Percentiles rank a stretch among this genome's conserved stretches.
These are phyloP conservation scores for Camponotus vicinus DNA, from an alignment of 1,140 invertebrate species.

Conservation along the genomic window DNA sequence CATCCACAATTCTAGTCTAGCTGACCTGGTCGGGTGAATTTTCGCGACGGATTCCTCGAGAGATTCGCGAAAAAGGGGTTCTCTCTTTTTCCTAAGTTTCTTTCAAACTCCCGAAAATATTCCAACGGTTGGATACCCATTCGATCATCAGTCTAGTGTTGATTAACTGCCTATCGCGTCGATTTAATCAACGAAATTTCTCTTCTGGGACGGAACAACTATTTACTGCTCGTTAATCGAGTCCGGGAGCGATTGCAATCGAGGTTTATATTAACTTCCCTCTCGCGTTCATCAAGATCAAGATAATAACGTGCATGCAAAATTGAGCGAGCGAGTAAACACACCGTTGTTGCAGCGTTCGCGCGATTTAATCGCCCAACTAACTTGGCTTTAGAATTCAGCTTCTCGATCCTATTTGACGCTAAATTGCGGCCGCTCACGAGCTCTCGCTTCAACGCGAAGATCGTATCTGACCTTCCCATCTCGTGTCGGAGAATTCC, in stretches of 20 bases:
- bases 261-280: background rate
- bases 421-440: background rate
- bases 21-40: constrained; percentile 25
- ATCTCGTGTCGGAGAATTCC: background rate
- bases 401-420: background rate
- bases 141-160: background rate
- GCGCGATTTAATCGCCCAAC: constrained; percentile 1
- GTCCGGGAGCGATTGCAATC: background rate
- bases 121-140: background rate
- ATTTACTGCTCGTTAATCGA: background rate
- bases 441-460: background rate
- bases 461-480: constrained; percentile 14
- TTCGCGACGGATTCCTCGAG: background rate
- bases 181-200: background rate
- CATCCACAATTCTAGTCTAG: constrained; percentile 60
- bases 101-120: background rate
- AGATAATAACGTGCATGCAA: constrained; percentile 4
- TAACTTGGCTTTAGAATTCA: constrained; percentile 1
- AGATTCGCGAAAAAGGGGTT: background rate
- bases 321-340: background rate
- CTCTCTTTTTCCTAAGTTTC: background rate
- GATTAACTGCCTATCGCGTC: background rate
- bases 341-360: background rate
- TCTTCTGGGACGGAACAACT: background rate
- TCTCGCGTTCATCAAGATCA: background rate